These are phyloP conservation scores for Sebastes itinus DNA, from an alignment of 2,797 vertebrate genomes.

Conservation along the genomic window DNA sequence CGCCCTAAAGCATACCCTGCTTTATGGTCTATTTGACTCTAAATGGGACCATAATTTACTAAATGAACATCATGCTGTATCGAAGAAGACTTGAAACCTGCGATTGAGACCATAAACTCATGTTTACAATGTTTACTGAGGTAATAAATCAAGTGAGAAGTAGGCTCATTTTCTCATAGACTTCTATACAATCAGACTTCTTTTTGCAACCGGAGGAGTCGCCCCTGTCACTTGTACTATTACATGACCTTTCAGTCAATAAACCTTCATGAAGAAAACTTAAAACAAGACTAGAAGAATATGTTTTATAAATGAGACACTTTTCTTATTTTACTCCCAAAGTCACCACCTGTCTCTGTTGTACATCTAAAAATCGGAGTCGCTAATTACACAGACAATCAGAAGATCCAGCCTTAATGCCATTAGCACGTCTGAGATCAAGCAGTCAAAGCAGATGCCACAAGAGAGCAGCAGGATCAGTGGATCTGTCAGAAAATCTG, in stretches of 20 bases:
- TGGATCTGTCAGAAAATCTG: conserved; percentile 40
- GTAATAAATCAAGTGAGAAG: too few relatives aligned
- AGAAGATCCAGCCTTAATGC: conserved; percentile 16
- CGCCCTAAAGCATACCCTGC: too few relatives aligned
- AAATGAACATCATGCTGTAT: too few relatives aligned
- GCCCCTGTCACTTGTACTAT: neutral
- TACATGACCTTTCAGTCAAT: neutral
- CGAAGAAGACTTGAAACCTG: too few relatives aligned
- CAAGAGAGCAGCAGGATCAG: conserved; percentile 42
- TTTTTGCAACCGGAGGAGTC: too few relatives aligned
- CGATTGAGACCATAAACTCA: too few relatives aligned
- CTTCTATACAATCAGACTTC: too few relatives aligned
- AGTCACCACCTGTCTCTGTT: neutral
- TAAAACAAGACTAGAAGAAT: neutral
- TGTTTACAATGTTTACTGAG: too few relatives aligned
- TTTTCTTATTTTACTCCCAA: neutral
- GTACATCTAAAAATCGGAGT: neutral
- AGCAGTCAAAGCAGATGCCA: conserved; percentile 28
- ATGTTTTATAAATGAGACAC: neutral
- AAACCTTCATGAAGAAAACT: neutral
- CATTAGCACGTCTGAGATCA: conserved; percentile 34
- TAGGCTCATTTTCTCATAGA: too few relatives aligned
- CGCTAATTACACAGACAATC: conserved; percentile 1
- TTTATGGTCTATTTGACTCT: too few relatives aligned
- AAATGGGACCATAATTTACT: too few relatives aligned